Percentiles rank a stretch among this genome's conserved stretches.
Evolutionary conservation across 1,140 invertebrate species (phyloP).

Genomic region (Odontomachus brunneus): DNA sequence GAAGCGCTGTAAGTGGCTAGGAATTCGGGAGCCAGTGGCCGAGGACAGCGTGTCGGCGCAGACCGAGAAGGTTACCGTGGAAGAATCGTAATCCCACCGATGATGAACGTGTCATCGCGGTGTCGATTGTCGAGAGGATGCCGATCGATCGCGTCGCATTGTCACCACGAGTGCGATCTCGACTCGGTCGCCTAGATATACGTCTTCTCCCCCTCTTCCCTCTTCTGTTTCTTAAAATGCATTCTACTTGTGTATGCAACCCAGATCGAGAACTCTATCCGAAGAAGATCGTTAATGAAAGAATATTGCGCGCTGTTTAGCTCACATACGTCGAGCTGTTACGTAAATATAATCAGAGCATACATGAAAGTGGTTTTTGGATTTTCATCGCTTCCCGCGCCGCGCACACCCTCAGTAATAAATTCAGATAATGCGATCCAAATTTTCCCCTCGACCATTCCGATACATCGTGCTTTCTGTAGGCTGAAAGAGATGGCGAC

Average conservation of each 20-base stretch:
- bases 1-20: constrained; percentile 90
- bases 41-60: constrained; percentile 76
- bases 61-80: constrained; percentile 80
- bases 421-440: background rate
- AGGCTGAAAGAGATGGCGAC: constrained; percentile 35
- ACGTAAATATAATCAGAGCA: constrained; percentile 47
- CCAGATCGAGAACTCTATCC: background rate
- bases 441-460: constrained; percentile 19
- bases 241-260: background rate
- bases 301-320: constrained; percentile 5
- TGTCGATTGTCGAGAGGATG: background rate
- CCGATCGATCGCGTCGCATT: constrained; percentile 32
- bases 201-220: no score
- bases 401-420: background rate
- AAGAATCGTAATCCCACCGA: constrained; percentile 77
- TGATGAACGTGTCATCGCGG: background rate
- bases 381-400: background rate
- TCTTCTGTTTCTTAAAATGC: background rate
- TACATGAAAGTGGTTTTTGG: constrained; percentile 22
- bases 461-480: background rate
- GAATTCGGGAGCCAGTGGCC: constrained; percentile 86
- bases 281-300: constrained; percentile 9
- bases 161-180: constrained; percentile 71
- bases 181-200: constrained; percentile 17
- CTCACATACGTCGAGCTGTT: constrained; percentile 11